These are phyloP conservation scores for Hexactinellida sp. DNA, from an alignment of 37 sponge, comb jelly and placozoan genomes.

Conservation along the genomic window DNA sequence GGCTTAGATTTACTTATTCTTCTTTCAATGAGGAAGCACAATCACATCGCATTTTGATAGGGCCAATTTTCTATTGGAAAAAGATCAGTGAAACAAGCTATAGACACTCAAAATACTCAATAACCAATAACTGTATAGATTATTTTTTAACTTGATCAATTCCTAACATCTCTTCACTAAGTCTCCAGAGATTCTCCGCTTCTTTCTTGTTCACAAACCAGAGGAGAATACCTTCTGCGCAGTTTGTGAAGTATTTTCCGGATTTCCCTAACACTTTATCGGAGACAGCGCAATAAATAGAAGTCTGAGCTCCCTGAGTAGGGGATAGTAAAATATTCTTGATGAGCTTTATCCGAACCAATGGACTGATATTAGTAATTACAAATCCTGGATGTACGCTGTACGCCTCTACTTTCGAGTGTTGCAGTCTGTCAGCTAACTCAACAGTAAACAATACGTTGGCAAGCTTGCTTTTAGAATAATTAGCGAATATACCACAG, in stretches of 20 bases:
- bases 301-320: constrained; percentile 54
- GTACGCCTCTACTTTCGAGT: constrained; percentile 27
- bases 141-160: neutral
- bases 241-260: constrained; percentile 56
- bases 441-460: constrained; percentile 32
- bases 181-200: constrained; percentile 31
- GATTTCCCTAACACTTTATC: constrained; percentile 36
- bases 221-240: neutral
- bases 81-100: too few species aligned
- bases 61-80: too few species aligned
- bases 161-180: constrained; percentile 21
- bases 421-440: constrained; percentile 23
- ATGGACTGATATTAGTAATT: constrained; percentile 16
- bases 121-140: neutral
- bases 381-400: constrained; percentile 33
- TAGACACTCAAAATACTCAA: neutral
- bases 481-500: constrained; percentile 8
- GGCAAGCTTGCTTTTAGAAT: constrained; percentile 32
- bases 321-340: constrained; percentile 26
- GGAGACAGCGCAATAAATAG: constrained; percentile 61
- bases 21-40: too few species aligned
- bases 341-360: too few species aligned
- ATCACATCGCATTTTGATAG: too few species aligned
- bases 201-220: neutral
- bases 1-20: too few species aligned